phyloP scores from a whole-genome alignment of 2,888 invertebrate genomes.

The Sphaerophoria taeniata region DNA sequence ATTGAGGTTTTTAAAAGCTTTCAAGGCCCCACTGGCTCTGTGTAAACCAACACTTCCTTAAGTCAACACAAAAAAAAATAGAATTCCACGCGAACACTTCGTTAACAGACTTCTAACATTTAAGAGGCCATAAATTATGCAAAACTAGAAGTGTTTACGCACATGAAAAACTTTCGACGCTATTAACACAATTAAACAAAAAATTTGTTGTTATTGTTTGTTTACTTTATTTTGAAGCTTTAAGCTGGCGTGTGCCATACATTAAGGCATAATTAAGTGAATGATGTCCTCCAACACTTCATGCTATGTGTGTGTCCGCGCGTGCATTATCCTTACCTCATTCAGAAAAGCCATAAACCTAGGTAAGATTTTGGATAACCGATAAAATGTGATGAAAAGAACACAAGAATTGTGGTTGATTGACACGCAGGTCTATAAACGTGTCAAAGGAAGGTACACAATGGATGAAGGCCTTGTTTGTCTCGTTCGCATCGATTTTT shows the following conservation, averaged over 20 bases:
- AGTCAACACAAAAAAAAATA: slow-evolving; percentile 18
- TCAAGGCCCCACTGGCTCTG: background rate
- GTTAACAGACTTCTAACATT: slow-evolving; percentile 52
- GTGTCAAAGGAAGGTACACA: background rate
- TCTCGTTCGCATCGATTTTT: background rate
- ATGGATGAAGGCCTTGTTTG: background rate
- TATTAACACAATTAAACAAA: slow-evolving; percentile 7
- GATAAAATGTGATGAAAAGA: slow-evolving; percentile 44
- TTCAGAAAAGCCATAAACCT: background rate
- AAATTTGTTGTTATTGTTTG: background rate
- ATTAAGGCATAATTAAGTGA: slow-evolving; percentile 51
- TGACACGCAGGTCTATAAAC: slow-evolving; percentile 34
- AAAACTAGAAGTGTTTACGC: slow-evolving; percentile 37
- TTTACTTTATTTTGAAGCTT: background rate
- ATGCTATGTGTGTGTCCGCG: background rate
- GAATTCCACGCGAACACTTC: slow-evolving; percentile 70
- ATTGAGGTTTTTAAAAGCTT: too few species aligned
- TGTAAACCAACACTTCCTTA: slow-evolving; percentile 2
- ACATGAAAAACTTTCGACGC: slow-evolving; percentile 28
- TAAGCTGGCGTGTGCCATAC: slow-evolving; percentile 20
- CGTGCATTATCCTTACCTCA: background rate
- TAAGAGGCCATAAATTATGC: slow-evolving; percentile 68
- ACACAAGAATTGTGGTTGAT: slow-evolving; percentile 42
- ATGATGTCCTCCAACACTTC: slow-evolving; percentile 36
- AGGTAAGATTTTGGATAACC: slow-evolving; percentile 52